phyloP scores from a whole-genome alignment of 2,797 vertebrate genomes.

The Crocidura indochinensis region DNA sequence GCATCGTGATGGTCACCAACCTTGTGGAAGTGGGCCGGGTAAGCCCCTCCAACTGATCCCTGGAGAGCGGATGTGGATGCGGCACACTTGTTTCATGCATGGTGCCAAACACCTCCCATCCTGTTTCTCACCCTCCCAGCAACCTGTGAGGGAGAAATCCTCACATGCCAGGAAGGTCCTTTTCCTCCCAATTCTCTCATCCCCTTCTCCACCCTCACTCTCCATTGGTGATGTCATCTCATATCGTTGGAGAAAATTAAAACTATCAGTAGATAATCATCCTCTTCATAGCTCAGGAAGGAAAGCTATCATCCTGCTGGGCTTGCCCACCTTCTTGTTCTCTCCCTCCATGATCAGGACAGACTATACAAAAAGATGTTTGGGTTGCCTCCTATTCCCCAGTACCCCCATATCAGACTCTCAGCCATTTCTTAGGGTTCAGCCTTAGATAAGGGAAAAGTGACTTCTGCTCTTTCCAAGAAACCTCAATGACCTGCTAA shows the following conservation, averaged over 20 bases:
- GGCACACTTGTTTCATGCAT: neutral
- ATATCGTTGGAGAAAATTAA: slow-evolving; percentile 39
- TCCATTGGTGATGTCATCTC: slow-evolving; percentile 28
- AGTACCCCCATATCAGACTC: neutral
- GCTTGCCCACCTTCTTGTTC: slow-evolving; percentile 45
- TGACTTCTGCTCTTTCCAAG: slow-evolving; percentile 32
- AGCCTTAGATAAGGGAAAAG: neutral
- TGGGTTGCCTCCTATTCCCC: neutral
- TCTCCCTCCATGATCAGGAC: slow-evolving; percentile 21
- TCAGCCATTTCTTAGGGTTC: neutral
- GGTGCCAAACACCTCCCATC: neutral
- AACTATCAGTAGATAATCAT: slow-evolving; percentile 19
- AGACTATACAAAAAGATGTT: neutral
- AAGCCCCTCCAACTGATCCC: slow-evolving; percentile 85
- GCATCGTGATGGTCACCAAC: slow-evolving; percentile 99
- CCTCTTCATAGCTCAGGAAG: neutral
- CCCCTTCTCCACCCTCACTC: neutral
- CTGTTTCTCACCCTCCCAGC: neutral
- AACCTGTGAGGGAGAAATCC: neutral
- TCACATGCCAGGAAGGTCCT: neutral
- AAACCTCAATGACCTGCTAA: neutral
- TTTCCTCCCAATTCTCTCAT: neutral
- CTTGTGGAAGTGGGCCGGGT: slow-evolving; percentile 99
- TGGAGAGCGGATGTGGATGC: neutral
- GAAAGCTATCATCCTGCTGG: slow-evolving; percentile 20